Evolutionary conservation across 2,797 vertebrate species (phyloP).

Genomic region (Microhierax caerulescens): DNA sequence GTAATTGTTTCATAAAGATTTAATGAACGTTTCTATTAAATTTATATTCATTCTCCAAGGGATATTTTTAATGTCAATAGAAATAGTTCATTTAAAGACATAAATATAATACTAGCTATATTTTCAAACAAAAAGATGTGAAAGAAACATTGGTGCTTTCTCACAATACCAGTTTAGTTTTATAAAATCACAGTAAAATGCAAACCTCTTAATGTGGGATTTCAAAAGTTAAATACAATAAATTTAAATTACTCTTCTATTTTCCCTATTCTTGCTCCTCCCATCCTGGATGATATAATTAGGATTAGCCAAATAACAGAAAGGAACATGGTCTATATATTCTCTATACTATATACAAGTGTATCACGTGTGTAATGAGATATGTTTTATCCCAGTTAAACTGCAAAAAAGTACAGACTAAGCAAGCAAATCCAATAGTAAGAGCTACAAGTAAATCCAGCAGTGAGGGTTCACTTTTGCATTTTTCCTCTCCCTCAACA

Average conservation of each 20-base stretch:
- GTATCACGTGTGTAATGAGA: not conserved
- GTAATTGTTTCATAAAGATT: not conserved
- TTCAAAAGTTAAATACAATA: not conserved
- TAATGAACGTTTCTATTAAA: not conserved
- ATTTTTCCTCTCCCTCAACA: not conserved
- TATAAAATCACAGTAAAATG: not conserved
- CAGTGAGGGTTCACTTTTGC: not conserved
- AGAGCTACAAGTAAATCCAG: not conserved
- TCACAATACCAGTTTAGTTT: not conserved
- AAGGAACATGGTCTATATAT: not conserved
- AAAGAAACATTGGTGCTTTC: not conserved
- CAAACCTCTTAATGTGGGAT: not conserved
- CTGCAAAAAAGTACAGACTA: not conserved
- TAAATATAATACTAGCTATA: not conserved
- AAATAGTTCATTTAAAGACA: not conserved
- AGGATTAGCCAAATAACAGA: not conserved
- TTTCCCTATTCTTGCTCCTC: not conserved
- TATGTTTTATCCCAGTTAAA: not conserved
- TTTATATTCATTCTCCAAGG: not conserved
- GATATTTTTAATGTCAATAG: not conserved
- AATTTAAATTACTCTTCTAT: not conserved
- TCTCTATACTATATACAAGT: not conserved
- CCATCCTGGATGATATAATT: not conserved
- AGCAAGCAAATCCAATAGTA: not conserved
- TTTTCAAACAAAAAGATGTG: not conserved